Conservation (phyloP, 2,888 invertebrate species). For the Ichneumoninae sp. region DNA sequence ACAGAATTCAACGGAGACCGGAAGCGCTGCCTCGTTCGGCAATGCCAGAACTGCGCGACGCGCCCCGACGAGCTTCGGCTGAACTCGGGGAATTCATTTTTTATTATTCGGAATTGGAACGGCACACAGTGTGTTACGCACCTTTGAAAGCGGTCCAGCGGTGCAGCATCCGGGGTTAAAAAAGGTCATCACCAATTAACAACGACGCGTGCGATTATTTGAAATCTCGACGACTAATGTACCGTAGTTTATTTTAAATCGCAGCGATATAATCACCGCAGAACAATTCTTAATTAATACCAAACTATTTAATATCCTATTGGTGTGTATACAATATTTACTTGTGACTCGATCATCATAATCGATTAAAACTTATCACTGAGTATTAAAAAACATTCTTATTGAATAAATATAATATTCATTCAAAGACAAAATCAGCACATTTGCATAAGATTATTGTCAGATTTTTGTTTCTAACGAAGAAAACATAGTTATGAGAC, state of each 20-base stretch:
- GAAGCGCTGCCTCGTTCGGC: not conserved
- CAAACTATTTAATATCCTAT: conserved; percentile 59
- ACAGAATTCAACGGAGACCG: not conserved
- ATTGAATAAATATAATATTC: conserved; percentile 61
- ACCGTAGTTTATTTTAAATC: conserved; percentile 59
- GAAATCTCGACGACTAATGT: conserved; percentile 29
- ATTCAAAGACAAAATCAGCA: conserved; percentile 70
- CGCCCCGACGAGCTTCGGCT: not conserved
- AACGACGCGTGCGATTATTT: not conserved
- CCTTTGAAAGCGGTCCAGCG: not conserved
- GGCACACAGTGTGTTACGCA: not conserved
- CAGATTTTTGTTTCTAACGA: conserved; percentile 72
- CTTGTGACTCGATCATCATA: conserved; percentile 55
- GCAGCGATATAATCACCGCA: conserved; percentile 55
- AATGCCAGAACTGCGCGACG: not conserved
- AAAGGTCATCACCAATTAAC: not conserved
- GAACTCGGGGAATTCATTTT: no score
- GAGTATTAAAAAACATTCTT: conserved; percentile 70
- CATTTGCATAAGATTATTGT: conserved; percentile 78
- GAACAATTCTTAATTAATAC: conserved; percentile 63
- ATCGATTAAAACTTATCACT: conserved; percentile 65
- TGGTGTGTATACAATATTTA: conserved; percentile 41
- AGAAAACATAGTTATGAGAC: conserved; percentile 52
- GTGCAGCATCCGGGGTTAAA: not conserved
- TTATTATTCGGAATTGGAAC: not conserved